Base-by-base conservation (phyloP, 2,797 vertebrate genomes). In the Eulemur albifrons region DNA sequence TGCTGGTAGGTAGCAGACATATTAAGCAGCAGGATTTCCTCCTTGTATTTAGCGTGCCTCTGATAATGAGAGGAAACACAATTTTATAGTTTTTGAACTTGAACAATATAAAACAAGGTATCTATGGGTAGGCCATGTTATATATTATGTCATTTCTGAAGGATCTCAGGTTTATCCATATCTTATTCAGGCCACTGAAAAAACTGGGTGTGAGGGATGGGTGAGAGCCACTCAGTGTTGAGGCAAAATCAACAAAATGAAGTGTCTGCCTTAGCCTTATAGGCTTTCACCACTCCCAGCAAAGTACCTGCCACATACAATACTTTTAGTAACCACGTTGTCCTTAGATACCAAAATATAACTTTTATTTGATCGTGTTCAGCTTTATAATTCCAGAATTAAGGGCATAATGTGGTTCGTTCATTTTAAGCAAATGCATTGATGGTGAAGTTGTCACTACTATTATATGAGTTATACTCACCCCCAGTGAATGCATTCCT, bases 341-440 rank as follows among this genome's bases (percentile, higher is more conserved):
- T 85, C 54, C 38, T 67, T 40, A 1, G 32, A 30, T 84, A 59
- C 11, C 48, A 79, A 89, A 70, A 9, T 69, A 32, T 35, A 69
- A 43, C 50, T 91, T 81, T 3, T 77, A 7, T 23, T 79, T 59
- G n/a, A 50, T 86, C 30, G 14, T 3, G 5, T 10, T 93, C 59
- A 63, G 43, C 70, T 73, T 94, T 86, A 35, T 3, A 76, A 48
- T 83, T 96, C 52, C 50, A 61, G 65, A 70, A 77, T 54, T 92
- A 48, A 89, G 86, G 27, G 4, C 30, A 48, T 35, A 20, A 45
- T 32, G 30, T 43, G 32, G 25, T 70, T 89, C 50, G 54, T 57
- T 87, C 85, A 76, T 57, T 95, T 94, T 72, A 72, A 57, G 35
- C 57, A 95, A 63, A 93, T 38, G 38, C 8, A 57, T 67, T 88